phyloP scores from a whole-genome alignment of 2,888 invertebrate species.

The Pristionchus exspectatus region DNA sequence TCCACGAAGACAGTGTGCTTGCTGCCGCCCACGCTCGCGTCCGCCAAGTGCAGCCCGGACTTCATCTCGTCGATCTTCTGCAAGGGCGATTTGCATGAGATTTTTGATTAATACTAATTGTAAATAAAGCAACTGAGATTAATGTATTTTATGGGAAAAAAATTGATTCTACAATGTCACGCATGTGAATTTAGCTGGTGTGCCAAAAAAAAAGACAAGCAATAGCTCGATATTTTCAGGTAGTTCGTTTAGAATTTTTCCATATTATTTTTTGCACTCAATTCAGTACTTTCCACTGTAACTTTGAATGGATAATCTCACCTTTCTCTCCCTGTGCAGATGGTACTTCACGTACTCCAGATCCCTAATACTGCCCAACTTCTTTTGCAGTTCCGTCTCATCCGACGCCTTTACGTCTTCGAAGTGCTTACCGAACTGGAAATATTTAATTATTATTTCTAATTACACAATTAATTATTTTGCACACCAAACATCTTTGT shows the following conservation, averaged over 20 bases:
- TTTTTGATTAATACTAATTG: too few species aligned
- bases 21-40: constrained; percentile 54
- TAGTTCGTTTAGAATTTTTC: too few species aligned
- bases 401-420: constrained; percentile 68
- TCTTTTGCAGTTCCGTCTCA: constrained; percentile 88
- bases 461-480: neutral
- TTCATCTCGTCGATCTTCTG: constrained; percentile 59
- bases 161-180: too few species aligned
- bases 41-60: constrained; percentile 40
- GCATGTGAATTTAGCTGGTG: too few species aligned
- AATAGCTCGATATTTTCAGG: too few species aligned
- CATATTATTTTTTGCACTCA: too few species aligned
- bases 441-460: neutral
- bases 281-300: too few species aligned
- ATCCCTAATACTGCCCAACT: constrained; percentile 92
- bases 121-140: too few species aligned
- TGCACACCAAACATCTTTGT: neutral
- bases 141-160: too few species aligned
- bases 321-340: constrained; percentile 73
- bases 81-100: too few species aligned
- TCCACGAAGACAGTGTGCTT: constrained; percentile 75
- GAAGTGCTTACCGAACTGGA: constrained; percentile 64
- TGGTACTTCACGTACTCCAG: constrained; percentile 92
- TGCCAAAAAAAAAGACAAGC: too few species aligned
- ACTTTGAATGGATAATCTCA: too few species aligned